These are phyloP conservation scores for Lycodopsis pacificus DNA, from an alignment of 2,797 vertebrate genomes.

Conservation along the genomic window DNA sequence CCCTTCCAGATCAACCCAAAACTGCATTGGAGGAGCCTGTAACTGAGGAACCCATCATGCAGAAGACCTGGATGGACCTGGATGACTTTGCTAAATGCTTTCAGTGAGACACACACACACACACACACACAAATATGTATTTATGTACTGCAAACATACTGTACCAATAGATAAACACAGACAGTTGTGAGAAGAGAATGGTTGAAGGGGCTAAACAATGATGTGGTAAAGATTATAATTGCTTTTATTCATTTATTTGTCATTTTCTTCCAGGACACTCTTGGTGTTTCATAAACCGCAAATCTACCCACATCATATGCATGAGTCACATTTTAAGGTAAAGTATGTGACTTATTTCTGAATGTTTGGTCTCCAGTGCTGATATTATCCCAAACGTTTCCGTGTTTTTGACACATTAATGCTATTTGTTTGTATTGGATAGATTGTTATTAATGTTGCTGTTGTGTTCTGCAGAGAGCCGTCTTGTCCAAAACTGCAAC, in stretches of 20 bases:
- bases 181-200: not conserved
- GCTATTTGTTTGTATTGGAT: not conserved
- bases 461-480: slow-evolving; percentile 68
- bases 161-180: not conserved
- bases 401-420: not conserved
- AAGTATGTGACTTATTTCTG: slow-evolving; percentile 42
- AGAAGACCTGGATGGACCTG: slow-evolving; percentile 90
- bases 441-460: slow-evolving; percentile 24
- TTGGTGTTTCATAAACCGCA: slow-evolving; percentile 91
- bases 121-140: slow-evolving; percentile 12
- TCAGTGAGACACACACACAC: slow-evolving; percentile 84
- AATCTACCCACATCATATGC: slow-evolving; percentile 83
- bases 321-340: slow-evolving; percentile 90
- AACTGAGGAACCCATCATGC: slow-evolving; percentile 56
- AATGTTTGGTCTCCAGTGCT: not conserved
- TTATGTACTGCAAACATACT: not conserved
- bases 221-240: not conserved
- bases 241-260: slow-evolving; percentile 14
- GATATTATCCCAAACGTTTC: not conserved
- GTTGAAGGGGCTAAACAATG: not conserved
- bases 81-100: slow-evolving; percentile 92
- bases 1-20: slow-evolving; percentile 46
- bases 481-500: slow-evolving; percentile 54
- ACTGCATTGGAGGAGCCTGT: slow-evolving; percentile 37
- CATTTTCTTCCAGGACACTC: slow-evolving; percentile 83